These are phyloP conservation scores for Melopsittacus undulatus DNA, from an alignment of 2,797 vertebrate genomes.

Conservation along the genomic window DNA sequence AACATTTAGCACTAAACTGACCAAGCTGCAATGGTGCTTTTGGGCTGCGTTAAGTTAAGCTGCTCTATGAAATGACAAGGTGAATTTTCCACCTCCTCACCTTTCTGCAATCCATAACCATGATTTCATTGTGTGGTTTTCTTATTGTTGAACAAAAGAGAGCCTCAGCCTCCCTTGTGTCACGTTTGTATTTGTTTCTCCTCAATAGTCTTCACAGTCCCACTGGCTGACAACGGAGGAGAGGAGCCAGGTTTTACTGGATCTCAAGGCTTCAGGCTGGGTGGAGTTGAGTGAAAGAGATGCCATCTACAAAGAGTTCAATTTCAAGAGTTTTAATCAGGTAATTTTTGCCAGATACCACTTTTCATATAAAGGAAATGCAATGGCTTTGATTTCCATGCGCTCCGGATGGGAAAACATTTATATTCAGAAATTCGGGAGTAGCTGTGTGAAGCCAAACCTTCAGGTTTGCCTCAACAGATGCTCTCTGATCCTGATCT, in stretches of 20 bases:
- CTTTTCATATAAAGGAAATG: conserved; percentile 16
- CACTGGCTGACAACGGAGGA: conserved; percentile 85
- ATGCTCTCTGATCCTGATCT: conserved; percentile 3
- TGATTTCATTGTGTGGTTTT: neutral
- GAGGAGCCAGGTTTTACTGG: conserved; percentile 82
- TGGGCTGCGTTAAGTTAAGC: neutral
- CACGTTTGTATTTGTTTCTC: neutral
- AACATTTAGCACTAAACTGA: neutral
- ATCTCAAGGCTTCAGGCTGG: conserved; percentile 89
- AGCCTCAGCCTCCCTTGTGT: neutral
- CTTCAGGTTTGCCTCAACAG: neutral
- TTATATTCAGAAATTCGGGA: neutral
- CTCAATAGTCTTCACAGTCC: conserved; percentile 82
- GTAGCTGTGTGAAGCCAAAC: neutral
- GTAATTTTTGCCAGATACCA: conserved; percentile 64
- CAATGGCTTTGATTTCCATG: conserved; percentile 1
- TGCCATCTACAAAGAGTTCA: conserved; percentile 93
- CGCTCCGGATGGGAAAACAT: neutral
- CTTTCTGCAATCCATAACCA: neutral
- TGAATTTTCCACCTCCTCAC: neutral
- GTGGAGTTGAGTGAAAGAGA: conserved; percentile 85
- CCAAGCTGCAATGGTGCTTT: neutral
- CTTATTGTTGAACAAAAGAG: neutral
- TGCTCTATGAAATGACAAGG: neutral
- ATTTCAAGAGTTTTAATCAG: conserved; percentile 96